A percentile compares a stretch with the other conserved stretches of the same genome.
Evolutionary conservation across 2,113 vertebrate species (phyloP).

Genomic region (Archocentrus centrarchus): DNA sequence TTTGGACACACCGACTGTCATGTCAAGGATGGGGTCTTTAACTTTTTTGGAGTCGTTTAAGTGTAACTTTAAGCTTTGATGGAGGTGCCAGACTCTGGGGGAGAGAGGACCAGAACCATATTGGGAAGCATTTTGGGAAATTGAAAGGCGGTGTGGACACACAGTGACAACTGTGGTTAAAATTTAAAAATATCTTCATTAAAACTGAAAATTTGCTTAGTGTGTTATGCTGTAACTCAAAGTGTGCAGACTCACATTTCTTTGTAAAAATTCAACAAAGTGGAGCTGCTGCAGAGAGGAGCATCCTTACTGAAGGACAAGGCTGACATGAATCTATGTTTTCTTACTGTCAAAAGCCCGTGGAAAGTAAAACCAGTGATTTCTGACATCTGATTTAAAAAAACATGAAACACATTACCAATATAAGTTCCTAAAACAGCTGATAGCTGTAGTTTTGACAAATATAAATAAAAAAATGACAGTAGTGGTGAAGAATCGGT

Average conservation of each 20-base stretch:
- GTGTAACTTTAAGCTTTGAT: slow-evolving; percentile 50
- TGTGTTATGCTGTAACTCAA: neutral
- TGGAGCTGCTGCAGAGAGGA: neutral
- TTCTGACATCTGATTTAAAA: neutral
- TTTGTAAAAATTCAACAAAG: slow-evolving; percentile 1
- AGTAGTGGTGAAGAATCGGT: neutral
- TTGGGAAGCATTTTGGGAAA: slow-evolving; percentile 9
- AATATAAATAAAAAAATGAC: neutral
- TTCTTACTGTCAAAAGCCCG: too few species aligned
- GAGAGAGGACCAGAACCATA: slow-evolving; percentile 23
- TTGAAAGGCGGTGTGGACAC: neutral
- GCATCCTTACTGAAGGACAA: neutral
- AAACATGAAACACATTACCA: neutral
- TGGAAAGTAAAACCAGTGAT: too few species aligned
- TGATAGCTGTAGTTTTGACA: neutral
- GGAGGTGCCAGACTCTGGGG: slow-evolving; percentile 25
- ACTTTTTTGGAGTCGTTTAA: slow-evolving; percentile 38
- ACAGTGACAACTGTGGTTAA: slow-evolving; percentile 12
- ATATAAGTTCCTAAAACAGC: neutral
- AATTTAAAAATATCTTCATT: neutral
- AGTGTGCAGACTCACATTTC: neutral
- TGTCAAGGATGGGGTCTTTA: slow-evolving; percentile 26
- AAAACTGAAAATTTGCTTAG: neutral
- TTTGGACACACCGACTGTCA: slow-evolving; percentile 50
- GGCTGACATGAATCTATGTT: neutral